A percentile compares a stretch with the other conserved stretches of the same genome.
Evolutionary conservation across 1,140 invertebrate genomes (phyloP).

Genomic region (Drosophila arawakana): DNA sequence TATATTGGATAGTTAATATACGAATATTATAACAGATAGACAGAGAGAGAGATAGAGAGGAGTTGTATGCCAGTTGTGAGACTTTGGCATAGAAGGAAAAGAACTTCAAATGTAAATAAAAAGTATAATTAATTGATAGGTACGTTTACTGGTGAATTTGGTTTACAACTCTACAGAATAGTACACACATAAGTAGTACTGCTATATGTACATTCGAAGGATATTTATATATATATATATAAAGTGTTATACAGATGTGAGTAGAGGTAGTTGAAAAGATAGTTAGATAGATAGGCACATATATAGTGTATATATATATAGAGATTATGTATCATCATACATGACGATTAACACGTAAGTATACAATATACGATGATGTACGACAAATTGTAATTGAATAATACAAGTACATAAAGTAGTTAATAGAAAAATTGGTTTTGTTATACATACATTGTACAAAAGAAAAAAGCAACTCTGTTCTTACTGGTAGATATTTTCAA

Average conservation of each 20-base stretch:
- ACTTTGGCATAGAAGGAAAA: not conserved
- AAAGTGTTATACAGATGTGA: conserved; percentile 1
- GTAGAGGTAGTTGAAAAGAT: conserved; percentile 5
- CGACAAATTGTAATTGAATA: conserved; percentile 3
- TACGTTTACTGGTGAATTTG: conserved; percentile 11
- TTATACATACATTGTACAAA: conserved; percentile 76
- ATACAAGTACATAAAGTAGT: conserved; percentile 11
- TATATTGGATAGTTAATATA: conserved; percentile 1
- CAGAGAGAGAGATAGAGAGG: not conserved
- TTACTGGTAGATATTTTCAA: conserved; percentile 76
- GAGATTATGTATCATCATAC: conserved; percentile 11
- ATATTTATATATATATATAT: not conserved
- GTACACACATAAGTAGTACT: conserved; percentile 1
- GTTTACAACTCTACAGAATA: conserved; percentile 6
- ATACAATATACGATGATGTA: conserved; percentile 4
- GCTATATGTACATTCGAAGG: conserved; percentile 11
- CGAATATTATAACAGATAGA: conserved; percentile 1
- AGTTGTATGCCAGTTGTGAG: not conserved
- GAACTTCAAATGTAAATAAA: not conserved
- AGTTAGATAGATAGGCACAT: conserved; percentile 19
- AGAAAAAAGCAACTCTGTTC: conserved; percentile 79
- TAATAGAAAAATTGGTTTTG: conserved; percentile 17
- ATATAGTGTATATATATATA: conserved; percentile 21
- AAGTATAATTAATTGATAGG: conserved; percentile 1
- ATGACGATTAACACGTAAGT: conserved; percentile 17